A percentile compares a stretch with the other conserved stretches of the same genome.
phyloP scores from a whole-genome alignment of 2,888 invertebrate genomes.

The Julus scanicus region DNA sequence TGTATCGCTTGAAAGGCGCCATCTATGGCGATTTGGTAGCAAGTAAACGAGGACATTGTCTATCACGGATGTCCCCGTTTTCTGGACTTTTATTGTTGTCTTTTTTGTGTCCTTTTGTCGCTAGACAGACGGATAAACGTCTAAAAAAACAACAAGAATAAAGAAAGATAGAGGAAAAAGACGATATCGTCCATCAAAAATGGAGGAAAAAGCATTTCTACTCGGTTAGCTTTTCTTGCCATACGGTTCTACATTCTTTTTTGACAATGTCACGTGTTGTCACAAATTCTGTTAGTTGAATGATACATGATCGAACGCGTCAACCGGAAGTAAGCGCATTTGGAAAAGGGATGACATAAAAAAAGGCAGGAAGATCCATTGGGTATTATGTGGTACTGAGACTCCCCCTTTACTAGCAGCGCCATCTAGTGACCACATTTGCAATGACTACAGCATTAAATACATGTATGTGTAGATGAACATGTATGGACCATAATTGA shows the following conservation, averaged over 20 bases:
- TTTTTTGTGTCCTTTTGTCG: not conserved
- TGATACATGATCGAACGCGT: not conserved
- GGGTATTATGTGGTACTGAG: not conserved
- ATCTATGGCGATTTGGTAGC: not conserved
- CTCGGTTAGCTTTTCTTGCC: not conserved
- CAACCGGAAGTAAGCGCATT: conserved; percentile 1
- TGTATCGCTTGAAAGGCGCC: too few relatives aligned
- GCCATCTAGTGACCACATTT: not conserved
- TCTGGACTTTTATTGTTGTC: not conserved
- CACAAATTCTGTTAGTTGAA: not conserved
- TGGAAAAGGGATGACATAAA: not conserved
- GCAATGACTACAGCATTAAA: not conserved
- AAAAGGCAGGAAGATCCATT: too few relatives aligned
- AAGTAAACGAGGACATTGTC: not conserved
- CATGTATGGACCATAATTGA: too few relatives aligned
- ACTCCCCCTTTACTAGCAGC: not conserved
- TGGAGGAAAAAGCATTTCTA: conserved; percentile 41
- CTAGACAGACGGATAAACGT: not conserved
- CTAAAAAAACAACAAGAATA: not conserved
- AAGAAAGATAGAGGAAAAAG: conserved; percentile 7
- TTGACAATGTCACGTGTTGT: not conserved
- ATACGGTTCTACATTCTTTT: too few relatives aligned
- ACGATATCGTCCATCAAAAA: conserved; percentile 34
- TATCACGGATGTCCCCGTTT: not conserved
- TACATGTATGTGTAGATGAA: too few relatives aligned